Base-by-base conservation (phyloP, 1,140 invertebrate species). In the Colletes latitarsis region DNA sequence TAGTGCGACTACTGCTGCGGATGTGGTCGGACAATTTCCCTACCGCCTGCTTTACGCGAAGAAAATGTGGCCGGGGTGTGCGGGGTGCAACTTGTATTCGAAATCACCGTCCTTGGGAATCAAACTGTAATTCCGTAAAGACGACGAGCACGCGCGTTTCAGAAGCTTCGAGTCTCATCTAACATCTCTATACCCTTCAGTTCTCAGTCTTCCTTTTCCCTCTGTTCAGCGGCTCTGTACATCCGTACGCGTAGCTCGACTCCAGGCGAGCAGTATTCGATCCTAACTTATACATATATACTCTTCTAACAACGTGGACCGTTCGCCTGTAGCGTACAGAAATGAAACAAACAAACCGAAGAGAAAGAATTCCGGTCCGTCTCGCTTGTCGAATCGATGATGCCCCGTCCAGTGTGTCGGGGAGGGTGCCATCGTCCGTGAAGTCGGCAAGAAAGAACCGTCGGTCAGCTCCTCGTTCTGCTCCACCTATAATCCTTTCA, bases 1-100 rank as follows among this genome's bases (percentile, higher is more conserved):
- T 84, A 76, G 89, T 90, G 90, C 88, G 85, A 90, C 86, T 88
- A 89, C 83, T 82, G 85, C 88, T 90, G 89, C 89, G 85, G 81
- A 87, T 89, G 88, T 88, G 86, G 87, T 83, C 81, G 81, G 82
- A 88, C 82, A 77, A 83, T 76, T 30, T 86, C 81, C 81, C 86
- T 82, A 74, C 19, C 53, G 52, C 57, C 30, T 57, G 53, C 43
- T 73, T 19, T 75, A 81, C 57, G 69, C 52, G 66, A 82, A 66
- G 21, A 14, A 43, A 77, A 66, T 15, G 49, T 64, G 67, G 21
- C 30, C 43, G 41, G 72, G 55, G 55, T 30, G 6, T 71, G 70
- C 67, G 58, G 67, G 52, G 70, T 79, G 62, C 60, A 55, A 79
- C 41, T n/a, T 17, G 15, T 58, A 10, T n/a, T 21, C 43, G 46